Evolutionary conservation across 2,888 invertebrate genomes (phyloP).

Genomic region (Pycnomerus fuliginosus): DNA sequence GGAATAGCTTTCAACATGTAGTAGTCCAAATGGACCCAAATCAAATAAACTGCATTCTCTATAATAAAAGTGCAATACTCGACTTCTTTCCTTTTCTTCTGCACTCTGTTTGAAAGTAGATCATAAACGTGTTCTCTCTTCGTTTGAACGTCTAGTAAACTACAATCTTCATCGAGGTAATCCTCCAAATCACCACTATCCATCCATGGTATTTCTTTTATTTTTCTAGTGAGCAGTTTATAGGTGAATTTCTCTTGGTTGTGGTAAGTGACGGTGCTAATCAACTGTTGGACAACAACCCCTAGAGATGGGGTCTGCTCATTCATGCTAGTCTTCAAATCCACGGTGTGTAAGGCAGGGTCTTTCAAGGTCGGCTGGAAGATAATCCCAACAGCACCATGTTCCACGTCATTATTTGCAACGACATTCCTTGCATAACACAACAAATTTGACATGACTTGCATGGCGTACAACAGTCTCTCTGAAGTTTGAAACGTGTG

Average conservation of each 20-base stretch:
- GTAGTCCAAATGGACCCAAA: conserved; percentile 76
- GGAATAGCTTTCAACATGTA: conserved; percentile 66
- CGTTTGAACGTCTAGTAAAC: conserved; percentile 39
- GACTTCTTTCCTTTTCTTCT: conserved; percentile 61
- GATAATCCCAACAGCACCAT: conserved; percentile 56
- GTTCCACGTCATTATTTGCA: conserved; percentile 58
- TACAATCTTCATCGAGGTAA: conserved; percentile 47
- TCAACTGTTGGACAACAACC: conserved; percentile 58
- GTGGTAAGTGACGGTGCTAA: conserved; percentile 58
- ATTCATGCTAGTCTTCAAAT: conserved; percentile 32
- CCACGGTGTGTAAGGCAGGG: conserved; percentile 37
- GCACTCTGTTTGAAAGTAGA: conserved; percentile 56
- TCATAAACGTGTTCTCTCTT: conserved; percentile 50
- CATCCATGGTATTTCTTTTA: conserved; percentile 56
- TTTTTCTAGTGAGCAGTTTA: conserved; percentile 55
- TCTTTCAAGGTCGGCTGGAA: conserved; percentile 57
- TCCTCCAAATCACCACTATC: conserved; percentile 59
- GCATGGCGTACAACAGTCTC: conserved; percentile 53
- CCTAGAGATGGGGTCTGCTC: conserved; percentile 55
- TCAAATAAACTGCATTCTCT: conserved; percentile 70
- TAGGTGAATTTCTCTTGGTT: conserved; percentile 55
- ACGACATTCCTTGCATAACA: conserved; percentile 69
- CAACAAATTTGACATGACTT: conserved; percentile 72
- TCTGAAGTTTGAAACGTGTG: conserved; percentile 48
- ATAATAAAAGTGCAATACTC: conserved; percentile 66